Conservation (phyloP, 2,797 vertebrate genomes). For the Sphenodon punctatus region DNA sequence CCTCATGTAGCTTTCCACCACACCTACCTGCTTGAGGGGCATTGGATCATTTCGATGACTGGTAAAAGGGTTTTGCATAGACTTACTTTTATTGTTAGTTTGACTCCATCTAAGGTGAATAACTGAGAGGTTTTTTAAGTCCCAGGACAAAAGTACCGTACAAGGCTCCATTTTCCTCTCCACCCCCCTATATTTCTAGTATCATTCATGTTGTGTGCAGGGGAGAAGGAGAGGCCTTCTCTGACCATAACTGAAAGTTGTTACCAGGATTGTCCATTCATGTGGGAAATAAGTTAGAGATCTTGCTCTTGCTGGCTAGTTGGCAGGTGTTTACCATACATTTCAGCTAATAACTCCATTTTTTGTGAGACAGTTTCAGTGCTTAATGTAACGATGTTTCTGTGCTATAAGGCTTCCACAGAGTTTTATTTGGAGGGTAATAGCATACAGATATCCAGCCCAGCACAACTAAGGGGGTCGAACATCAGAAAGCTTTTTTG, state of each 20-base stretch:
- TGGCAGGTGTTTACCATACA: background rate
- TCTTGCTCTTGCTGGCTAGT: background rate
- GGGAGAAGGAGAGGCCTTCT: too few relatives aligned
- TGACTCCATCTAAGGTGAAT: too few relatives aligned
- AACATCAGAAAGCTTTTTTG: background rate
- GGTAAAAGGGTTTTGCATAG: too few relatives aligned
- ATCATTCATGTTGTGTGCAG: too few relatives aligned
- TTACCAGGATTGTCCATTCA: background rate
- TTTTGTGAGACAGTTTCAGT: background rate
- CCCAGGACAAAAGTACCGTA: too few relatives aligned
- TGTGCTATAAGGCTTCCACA: background rate
- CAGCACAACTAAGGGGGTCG: background rate
- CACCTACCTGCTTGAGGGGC: background rate
- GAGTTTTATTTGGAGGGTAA: slow-evolving; percentile 3
- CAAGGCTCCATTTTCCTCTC: too few relatives aligned
- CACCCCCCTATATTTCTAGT: too few relatives aligned
- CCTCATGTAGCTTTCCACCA: background rate
- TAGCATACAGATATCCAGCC: slow-evolving; percentile 4
- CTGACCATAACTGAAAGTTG: background rate
- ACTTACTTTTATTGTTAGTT: too few relatives aligned
- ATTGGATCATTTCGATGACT: background rate
- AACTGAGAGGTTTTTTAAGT: too few relatives aligned
- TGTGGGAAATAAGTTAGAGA: background rate
- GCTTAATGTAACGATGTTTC: accelerated
- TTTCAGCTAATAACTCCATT: background rate